Base-by-base conservation (phyloP, 2,888 invertebrate genomes). In the Drosophila mayaguana region DNA sequence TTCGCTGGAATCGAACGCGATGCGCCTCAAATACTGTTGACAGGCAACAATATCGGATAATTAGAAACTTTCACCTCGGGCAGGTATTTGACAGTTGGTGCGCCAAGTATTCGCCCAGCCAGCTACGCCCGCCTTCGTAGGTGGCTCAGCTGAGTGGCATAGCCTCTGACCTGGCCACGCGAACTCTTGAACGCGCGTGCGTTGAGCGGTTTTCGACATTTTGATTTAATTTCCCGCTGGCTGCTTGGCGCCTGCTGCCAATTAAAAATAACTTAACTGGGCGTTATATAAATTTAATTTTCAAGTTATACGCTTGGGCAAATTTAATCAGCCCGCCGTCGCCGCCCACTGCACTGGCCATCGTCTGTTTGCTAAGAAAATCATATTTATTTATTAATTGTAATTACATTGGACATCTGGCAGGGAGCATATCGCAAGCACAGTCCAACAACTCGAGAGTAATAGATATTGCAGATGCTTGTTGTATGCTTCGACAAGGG, bases 351-450 rank as follows among this genome's bases (percentile, higher is more conserved):
- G 40, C 43, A n/a, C 32, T 59, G 34, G 28, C 28, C 32, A 22
- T 25, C 32, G 64, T 70, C 70, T 68, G 70, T 76, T 75, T 72
- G 72, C 72, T 60, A 62, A 48, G 64, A 81, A 86, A 86, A 86
- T 88, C 83, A 80, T 80, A 88, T 86, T 86, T 83, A 86, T 88
- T 88, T 86, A 88, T 88, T 88, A 88, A 78, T 80, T 83, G 65
- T 81, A 86, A 86, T 88, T 86, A 80, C 83, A 80, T 86, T 83
- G 65, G 67, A 56, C 80, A 80, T 72, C 71, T 69, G 66, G 69
- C 60, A 69, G 43, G 40, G 22, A 40, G 36, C 40, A 65, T 53
- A 67, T 12, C 38, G 36, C 55, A 18, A 45, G 9, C 32, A 18
- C 48, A 53, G 38, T 50, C 25, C 38, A 45, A 32, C 55, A 60